Evolutionary conservation across 2,113 vertebrate genomes (phyloP).

Genomic region (Anarhynchus alexandrinus): DNA sequence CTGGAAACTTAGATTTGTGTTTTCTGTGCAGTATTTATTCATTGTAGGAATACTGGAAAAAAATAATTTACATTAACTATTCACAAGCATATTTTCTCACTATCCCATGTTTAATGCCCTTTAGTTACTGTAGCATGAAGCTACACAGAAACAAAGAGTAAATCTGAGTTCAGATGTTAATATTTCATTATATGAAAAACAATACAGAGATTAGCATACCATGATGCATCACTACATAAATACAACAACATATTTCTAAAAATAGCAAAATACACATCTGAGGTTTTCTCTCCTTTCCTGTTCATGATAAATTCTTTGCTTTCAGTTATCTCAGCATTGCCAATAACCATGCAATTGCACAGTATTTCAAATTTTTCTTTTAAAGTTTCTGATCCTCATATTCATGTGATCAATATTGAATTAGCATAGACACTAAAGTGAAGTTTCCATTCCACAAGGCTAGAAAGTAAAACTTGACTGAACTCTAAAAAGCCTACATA

Average conservation of each 20-base stretch:
- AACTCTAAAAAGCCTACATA: neutral
- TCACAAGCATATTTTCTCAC: neutral
- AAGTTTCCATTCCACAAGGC: neutral
- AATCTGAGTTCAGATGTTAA: neutral
- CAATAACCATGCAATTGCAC: neutral
- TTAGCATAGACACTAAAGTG: neutral
- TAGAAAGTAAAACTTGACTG: neutral
- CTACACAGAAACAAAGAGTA: neutral
- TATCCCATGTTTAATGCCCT: neutral
- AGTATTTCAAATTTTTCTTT: neutral
- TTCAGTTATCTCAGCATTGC: neutral
- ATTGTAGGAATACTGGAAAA: neutral
- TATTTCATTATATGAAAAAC: neutral
- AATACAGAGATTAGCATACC: neutral
- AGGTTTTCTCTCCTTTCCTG: neutral
- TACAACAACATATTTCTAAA: neutral
- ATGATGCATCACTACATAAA: neutral
- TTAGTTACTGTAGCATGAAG: neutral
- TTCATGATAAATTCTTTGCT: neutral
- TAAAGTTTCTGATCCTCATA: neutral
- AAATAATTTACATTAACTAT: neutral
- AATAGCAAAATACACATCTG: accelerated
- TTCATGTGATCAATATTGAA: neutral
- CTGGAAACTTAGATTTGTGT: neutral
- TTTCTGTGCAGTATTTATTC: neutral